Evolutionary conservation across 2,888 invertebrate species (phyloP).

Genomic region (Bembecia ichneumoniformis): DNA sequence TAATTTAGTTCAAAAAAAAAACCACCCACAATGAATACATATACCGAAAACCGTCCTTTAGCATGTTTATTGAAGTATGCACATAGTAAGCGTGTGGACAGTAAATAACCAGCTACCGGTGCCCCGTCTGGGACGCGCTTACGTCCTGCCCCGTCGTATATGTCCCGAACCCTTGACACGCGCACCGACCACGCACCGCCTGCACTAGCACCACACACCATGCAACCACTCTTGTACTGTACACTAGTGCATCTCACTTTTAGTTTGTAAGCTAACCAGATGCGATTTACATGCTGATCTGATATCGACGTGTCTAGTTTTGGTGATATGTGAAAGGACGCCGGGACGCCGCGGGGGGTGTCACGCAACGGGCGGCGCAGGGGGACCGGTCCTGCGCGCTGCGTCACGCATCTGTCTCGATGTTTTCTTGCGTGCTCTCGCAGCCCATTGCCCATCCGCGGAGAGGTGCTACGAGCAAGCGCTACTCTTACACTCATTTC

Average conservation of each 20-base stretch:
- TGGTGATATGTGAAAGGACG: conserved; percentile 30
- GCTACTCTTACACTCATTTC: not conserved
- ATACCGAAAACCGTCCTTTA: no score
- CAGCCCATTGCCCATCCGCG: conserved; percentile 60
- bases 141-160: conserved; percentile 61
- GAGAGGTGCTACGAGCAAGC: conserved; percentile 4
- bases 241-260: not conserved
- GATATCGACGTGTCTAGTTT: conserved; percentile 61
- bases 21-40: no score
- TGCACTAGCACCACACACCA: conserved; percentile 1
- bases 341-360: conserved; percentile 25
- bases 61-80: no score
- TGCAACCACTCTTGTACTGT: conserved; percentile 1
- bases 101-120: no score
- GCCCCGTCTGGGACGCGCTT: conserved; percentile 31
- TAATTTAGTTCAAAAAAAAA: no score
- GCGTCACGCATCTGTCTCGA: conserved; percentile 69
- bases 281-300: not conserved
- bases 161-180: conserved; percentile 31
- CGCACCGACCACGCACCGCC: conserved; percentile 44
- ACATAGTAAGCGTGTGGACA: no score
- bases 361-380: conserved; percentile 39
- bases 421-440: conserved; percentile 57
- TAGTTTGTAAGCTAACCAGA: not conserved
- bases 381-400: conserved; percentile 61